phyloP scores from a whole-genome alignment of 1,140 invertebrate genomes.

The Physella acuta region DNA sequence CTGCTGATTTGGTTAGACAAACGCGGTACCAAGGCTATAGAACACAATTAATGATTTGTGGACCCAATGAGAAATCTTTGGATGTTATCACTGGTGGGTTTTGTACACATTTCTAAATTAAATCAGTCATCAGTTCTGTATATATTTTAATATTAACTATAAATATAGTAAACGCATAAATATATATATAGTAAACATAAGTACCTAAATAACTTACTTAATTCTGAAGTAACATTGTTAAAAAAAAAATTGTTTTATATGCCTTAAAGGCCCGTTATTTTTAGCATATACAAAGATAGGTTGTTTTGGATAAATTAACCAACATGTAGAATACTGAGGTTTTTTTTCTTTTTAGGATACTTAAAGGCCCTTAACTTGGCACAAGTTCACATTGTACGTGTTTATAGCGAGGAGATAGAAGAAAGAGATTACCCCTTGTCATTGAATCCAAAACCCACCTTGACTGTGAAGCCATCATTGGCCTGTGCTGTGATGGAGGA shows the following conservation, averaged over 20 bases:
- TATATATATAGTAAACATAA: too few species aligned
- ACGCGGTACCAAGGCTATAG: not conserved
- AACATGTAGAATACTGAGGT: conserved; percentile 6
- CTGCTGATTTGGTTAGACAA: conserved; percentile 5
- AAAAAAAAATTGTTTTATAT: too few species aligned
- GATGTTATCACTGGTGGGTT: conserved; percentile 50
- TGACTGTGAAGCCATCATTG: not conserved
- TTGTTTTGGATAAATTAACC: conserved; percentile 8
- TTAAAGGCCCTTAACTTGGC: conserved; percentile 31
- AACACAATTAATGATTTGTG: conserved; percentile 51
- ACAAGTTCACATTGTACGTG: conserved; percentile 44
- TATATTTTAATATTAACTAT: too few species aligned
- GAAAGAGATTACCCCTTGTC: conserved; percentile 43
- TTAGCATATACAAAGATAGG: too few species aligned
- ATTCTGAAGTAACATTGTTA: too few species aligned
- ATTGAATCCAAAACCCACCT: conserved; percentile 11
- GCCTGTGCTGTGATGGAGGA: conserved; percentile 30
- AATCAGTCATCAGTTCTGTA: too few species aligned
- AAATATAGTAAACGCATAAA: too few species aligned
- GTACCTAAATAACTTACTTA: too few species aligned
- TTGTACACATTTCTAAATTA: conserved; percentile 52
- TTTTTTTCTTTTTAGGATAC: conserved; percentile 36
- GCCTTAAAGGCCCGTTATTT: too few species aligned
- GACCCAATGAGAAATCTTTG: conserved; percentile 47
- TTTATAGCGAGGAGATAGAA: conserved; percentile 48